A percentile compares a stretch with the other conserved stretches of the same genome.
Evolutionary conservation across 2,113 vertebrate genomes (phyloP).

Genomic region (Benitochromis conjunctus): DNA sequence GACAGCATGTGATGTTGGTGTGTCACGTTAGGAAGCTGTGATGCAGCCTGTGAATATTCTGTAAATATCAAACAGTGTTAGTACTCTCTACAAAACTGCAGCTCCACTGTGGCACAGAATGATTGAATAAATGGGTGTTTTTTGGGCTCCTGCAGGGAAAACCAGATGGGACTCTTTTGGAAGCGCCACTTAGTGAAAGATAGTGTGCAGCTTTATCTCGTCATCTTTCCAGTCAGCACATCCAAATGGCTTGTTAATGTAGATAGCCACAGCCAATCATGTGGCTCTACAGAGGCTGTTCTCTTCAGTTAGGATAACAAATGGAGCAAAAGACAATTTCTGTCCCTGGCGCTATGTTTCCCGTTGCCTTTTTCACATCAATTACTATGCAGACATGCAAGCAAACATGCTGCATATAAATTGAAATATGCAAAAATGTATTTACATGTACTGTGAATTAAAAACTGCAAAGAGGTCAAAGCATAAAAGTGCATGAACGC

Average conservation of each 20-base stretch:
- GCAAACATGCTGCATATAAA: not conserved
- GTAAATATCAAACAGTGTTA: not conserved
- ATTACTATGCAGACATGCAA: not conserved
- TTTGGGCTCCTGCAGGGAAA: not conserved
- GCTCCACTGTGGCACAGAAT: not conserved
- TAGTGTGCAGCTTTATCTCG: not conserved
- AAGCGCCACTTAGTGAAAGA: not conserved
- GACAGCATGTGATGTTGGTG: not conserved
- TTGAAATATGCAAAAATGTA: not conserved
- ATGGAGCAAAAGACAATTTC: not conserved
- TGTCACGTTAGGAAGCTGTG: not conserved
- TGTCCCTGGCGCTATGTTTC: not conserved
- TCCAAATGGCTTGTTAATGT: slow-evolving; percentile 9
- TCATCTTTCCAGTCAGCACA: not conserved
- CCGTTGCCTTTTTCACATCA: not conserved
- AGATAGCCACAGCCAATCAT: not conserved
- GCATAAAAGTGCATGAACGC: not conserved
- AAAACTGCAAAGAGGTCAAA: not conserved
- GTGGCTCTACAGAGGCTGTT: not conserved
- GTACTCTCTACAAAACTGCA: not conserved
- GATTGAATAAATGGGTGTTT: not conserved
- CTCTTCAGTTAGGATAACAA: slow-evolving; percentile 1
- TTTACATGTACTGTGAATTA: not conserved
- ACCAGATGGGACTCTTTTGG: not conserved
- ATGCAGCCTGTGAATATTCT: not conserved